A percentile compares a stretch with the other conserved stretches of the same genome.
phyloP scores from a whole-genome alignment of 2,113 vertebrate species.

The Zeus faber region DNA sequence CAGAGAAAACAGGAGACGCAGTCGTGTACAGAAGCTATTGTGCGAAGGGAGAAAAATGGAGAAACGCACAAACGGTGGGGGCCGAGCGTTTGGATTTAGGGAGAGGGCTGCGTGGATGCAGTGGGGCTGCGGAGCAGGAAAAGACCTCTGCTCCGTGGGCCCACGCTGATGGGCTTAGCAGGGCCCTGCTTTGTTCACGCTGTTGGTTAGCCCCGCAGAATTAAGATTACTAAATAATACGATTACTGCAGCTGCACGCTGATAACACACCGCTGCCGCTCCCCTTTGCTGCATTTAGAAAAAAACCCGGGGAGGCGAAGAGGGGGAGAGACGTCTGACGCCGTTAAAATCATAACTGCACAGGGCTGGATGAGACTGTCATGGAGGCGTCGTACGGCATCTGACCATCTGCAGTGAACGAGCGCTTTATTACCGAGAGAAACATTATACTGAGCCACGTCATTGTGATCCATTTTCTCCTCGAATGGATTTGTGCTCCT shows the following conservation, averaged over 20 bases:
- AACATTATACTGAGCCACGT: too few species aligned
- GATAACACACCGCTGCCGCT: conserved; percentile 61
- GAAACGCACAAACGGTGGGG: conserved; percentile 33
- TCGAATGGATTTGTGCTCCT: conserved; percentile 6
- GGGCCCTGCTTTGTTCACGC: conserved; percentile 58
- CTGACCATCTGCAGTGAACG: too few species aligned
- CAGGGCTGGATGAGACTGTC: too few species aligned
- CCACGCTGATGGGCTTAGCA: conserved; percentile 63
- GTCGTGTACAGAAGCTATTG: conserved; percentile 25
- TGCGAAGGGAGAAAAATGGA: conserved; percentile 37
- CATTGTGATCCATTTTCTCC: neutral
- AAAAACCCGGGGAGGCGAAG: conserved; percentile 35
- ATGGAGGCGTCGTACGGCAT: too few species aligned
- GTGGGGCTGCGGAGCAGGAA: conserved; percentile 54
- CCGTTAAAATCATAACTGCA: too few species aligned
- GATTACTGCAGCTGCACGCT: conserved; percentile 63
- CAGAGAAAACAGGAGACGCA: conserved; percentile 13
- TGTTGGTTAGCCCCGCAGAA: conserved; percentile 66
- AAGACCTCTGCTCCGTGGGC: conserved; percentile 65
- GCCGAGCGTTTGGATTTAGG: conserved; percentile 36
- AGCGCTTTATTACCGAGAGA: too few species aligned
- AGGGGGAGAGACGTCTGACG: conserved; percentile 7
- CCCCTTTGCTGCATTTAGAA: conserved; percentile 54
- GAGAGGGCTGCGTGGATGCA: conserved; percentile 30
- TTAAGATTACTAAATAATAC: conserved; percentile 74